These are phyloP conservation scores for Scaptomyza parva DNA, from an alignment of 2,888 invertebrate genomes.

Conservation along the genomic window DNA sequence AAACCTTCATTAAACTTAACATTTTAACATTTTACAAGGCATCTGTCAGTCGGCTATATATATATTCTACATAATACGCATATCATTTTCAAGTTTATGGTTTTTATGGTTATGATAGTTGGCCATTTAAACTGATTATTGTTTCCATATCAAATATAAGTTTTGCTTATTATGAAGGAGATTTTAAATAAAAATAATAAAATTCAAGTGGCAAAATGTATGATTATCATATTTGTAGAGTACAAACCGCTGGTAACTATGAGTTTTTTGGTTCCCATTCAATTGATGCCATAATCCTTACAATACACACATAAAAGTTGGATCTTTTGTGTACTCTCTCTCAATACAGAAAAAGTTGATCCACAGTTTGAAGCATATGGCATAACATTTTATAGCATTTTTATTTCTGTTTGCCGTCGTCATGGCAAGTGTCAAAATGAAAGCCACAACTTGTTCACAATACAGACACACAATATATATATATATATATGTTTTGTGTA, in stretches of 20 bases:
- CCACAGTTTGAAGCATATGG: constrained; percentile 14
- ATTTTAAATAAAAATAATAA: constrained; percentile 1
- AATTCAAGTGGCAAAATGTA: background rate
- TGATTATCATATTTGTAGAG: constrained; percentile 5
- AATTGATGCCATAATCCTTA: constrained; percentile 20
- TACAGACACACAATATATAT: constrained; percentile 24
- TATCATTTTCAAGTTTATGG: background rate
- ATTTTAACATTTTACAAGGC: too few relatives aligned
- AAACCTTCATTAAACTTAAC: too few relatives aligned
- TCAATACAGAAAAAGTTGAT: constrained; percentile 24
- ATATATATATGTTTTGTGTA: background rate
- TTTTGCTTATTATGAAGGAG: background rate
- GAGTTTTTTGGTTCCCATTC: background rate
- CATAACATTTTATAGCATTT: constrained; percentile 37
- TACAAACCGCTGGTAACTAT: background rate
- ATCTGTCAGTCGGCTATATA: background rate
- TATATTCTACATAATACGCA: too few relatives aligned
- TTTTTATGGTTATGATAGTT: background rate
- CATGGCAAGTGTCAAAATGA: constrained; percentile 59
- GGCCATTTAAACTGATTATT: background rate
- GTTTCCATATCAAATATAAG: background rate
- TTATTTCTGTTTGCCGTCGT: constrained; percentile 22
- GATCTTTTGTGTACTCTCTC: background rate
- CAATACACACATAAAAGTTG: background rate
- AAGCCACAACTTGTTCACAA: constrained; percentile 49